Conservation (phyloP, 2,888 invertebrate species). For the Agrilus mali region DNA sequence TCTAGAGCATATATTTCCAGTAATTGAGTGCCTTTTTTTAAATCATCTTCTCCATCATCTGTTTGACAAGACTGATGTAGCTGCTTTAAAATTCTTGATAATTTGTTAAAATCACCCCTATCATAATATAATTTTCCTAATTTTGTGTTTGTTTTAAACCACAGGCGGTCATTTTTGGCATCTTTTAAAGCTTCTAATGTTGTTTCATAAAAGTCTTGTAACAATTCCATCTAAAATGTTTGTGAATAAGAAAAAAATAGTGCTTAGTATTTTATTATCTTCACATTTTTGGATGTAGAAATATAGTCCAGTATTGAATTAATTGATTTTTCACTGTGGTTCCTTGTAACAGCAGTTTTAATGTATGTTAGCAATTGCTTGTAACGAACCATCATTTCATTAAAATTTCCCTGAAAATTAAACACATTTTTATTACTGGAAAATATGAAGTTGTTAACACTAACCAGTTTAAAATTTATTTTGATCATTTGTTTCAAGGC, state of each 20-base stretch:
- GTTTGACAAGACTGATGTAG: constrained; percentile 96
- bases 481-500: constrained; percentile 99
- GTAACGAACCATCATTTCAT: constrained; percentile 59
- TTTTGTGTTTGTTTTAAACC: constrained; percentile 99
- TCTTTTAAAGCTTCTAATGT: constrained; percentile 89
- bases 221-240: constrained; percentile 72
- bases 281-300: constrained; percentile 96
- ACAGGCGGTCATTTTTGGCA: constrained; percentile 96
- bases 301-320: constrained; percentile 99
- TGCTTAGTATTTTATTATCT: constrained; percentile 19
- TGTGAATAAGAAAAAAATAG: constrained; percentile 3
- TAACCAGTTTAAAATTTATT: constrained; percentile 93
- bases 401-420: constrained; percentile 59
- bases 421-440: background rate
- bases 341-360: constrained; percentile 97
- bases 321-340: constrained; percentile 98
- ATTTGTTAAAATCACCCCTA: constrained; percentile 82
- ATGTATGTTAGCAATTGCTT: constrained; percentile 95
- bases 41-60: constrained; percentile 93
- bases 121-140: constrained; percentile 97
- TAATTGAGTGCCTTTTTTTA: constrained; percentile 95
- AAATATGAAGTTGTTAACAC: constrained; percentile 15
- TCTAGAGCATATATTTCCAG: constrained; percentile 97
- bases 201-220: constrained; percentile 98
- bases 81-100: constrained; percentile 94